Base-by-base conservation (phyloP, 2,888 invertebrate species). In the Habrosyne pyritoides region DNA sequence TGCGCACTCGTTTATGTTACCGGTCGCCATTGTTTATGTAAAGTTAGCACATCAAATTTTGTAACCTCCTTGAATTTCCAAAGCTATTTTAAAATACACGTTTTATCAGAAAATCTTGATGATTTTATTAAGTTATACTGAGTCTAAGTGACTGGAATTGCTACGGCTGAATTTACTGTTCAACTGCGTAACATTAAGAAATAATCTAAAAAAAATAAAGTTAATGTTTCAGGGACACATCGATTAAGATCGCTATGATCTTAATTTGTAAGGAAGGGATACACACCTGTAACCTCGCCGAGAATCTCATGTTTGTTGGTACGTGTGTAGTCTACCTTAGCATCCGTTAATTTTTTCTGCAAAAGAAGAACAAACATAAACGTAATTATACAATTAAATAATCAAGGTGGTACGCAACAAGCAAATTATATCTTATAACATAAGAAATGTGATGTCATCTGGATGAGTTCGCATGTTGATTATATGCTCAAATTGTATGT, bases 271-370 rank as follows among this genome's bases (percentile, higher is more conserved):
- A 52, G 36, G 52, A 59, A 50, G 51, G n/a, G 10, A 42, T 51
- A 71, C 79, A 59, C 71, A 89, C 90, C 85, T 88, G 87, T 75
- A 88, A 79, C 71, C 84, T 86, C 76, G 76, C 73, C 57, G 83
- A 76, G 64, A 77, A 69, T 63, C 68, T 78, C 89, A 89, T 90
- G 54, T 77, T 81, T 62, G 54, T 59, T 67, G 65, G 51, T 50
- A 53, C 54, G 26, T 56, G 54, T 67, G 69, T 73, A 55, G 73
- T 67, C 77, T 87, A 86, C 71, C 66, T 79, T 79, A 66, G 62
- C 80, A 81, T 82, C 60, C 77, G 75, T 64, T 64, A 60, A 62
- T 57, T 59, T 33, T 47, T 61, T 59, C 89, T 89, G 88, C 61
- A 89, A 89, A 83, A 85, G 85, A 65, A 42, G 18, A 53, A 61